A percentile compares a stretch with the other conserved stretches of the same genome.
These are phyloP conservation scores for Cosmorhoe ocellata DNA, from an alignment of 2,888 invertebrate genomes.

Conservation along the genomic window DNA sequence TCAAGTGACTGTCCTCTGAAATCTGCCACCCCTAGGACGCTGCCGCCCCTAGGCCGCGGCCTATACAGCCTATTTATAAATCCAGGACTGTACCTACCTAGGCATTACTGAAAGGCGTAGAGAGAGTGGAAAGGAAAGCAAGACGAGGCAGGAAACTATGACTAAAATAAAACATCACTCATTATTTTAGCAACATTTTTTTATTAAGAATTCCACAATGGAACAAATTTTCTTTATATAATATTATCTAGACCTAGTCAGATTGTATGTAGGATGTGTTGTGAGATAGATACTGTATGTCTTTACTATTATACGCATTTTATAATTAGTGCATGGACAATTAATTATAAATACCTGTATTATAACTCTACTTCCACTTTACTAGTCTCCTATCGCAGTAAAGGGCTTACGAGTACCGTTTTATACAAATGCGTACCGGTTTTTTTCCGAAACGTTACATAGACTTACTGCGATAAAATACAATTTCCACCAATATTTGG, in stretches of 20 bases:
- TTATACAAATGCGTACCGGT: neutral
- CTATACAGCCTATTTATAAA: too few species aligned
- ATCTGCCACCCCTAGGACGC: too few species aligned
- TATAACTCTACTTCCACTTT: slow-evolving; percentile 42
- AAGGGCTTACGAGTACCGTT: slow-evolving; percentile 21
- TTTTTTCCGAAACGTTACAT: slow-evolving; percentile 1
- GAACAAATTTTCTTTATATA: slow-evolving; percentile 77
- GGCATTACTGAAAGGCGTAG: too few species aligned
- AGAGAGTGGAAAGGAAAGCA: too few species aligned
- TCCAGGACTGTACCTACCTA: too few species aligned
- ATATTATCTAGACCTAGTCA: slow-evolving; percentile 75
- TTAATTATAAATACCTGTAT: slow-evolving; percentile 63
- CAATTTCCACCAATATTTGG: slow-evolving; percentile 10
- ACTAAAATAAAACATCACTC: slow-evolving; percentile 56
- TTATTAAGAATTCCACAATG: slow-evolving; percentile 83
- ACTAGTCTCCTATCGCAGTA: slow-evolving; percentile 34
- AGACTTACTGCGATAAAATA: slow-evolving; percentile 25
- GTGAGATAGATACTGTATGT: slow-evolving; percentile 51
- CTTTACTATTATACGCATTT: slow-evolving; percentile 34
- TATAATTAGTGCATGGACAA: slow-evolving; percentile 65
- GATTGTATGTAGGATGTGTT: slow-evolving; percentile 67
- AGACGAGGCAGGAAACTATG: neutral
- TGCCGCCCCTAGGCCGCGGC: too few species aligned
- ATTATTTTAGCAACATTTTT: slow-evolving; percentile 82
- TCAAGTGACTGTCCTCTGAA: too few species aligned